These are phyloP conservation scores for Mesoclemmys tuberculata DNA, from an alignment of 2,113 vertebrate species.

Conservation along the genomic window DNA sequence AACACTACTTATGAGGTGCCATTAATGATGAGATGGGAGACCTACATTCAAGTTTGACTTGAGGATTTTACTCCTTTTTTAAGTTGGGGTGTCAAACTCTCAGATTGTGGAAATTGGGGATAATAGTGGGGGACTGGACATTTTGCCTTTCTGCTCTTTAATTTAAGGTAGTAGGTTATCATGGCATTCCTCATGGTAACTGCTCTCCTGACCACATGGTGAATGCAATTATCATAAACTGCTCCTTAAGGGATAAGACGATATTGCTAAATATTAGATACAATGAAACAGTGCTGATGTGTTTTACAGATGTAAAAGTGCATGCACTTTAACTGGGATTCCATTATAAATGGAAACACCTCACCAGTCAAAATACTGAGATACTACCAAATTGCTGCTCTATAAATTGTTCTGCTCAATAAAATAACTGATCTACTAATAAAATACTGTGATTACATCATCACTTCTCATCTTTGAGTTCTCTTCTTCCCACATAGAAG, in stretches of 20 bases:
- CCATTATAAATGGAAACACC: conserved; percentile 14
- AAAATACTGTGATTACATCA: conserved; percentile 56
- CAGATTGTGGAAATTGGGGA: neutral
- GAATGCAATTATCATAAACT: neutral
- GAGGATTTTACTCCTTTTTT: neutral
- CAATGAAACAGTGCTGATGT: neutral
- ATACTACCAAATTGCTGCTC: neutral
- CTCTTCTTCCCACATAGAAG: neutral
- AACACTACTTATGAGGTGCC: neutral
- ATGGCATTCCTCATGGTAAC: neutral
- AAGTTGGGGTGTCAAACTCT: neutral
- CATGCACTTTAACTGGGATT: neutral
- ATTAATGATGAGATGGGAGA: neutral
- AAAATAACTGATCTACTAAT: conserved; percentile 46
- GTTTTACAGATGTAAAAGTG: neutral
- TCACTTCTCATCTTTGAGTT: neutral
- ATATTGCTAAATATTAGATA: neutral
- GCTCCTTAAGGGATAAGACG: neutral
- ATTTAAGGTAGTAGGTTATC: neutral
- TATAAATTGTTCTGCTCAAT: conserved; percentile 49
- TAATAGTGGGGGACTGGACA: neutral
- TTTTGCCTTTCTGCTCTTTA: neutral
- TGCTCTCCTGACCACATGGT: neutral
- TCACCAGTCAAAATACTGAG: conserved; percentile 1
- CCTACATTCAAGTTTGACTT: neutral